Evolutionary conservation across 1,140 invertebrate genomes (phyloP), one percentile per base, ranked within the genome.

Genomic region (Saxidomus purpurata): DNA sequence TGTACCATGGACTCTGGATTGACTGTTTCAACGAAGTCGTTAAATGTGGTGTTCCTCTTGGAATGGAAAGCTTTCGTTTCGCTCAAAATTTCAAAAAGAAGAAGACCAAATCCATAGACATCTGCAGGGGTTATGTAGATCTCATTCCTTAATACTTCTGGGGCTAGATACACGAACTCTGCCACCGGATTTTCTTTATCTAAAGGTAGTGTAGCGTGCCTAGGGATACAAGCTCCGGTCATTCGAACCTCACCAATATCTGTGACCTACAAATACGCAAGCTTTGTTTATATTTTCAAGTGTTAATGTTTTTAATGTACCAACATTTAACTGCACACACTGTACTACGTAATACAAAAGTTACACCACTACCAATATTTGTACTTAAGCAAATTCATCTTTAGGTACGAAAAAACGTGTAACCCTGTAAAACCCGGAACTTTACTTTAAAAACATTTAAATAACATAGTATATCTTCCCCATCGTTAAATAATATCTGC

Each of bases 201-300:
- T 4, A 69, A 11, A 3, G 86, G 86, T n/a, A 88, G 28, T 0
- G 59, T 80, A 6, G 86, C 86, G 13, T 69, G n/a, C 19, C 86
- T 79, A 67, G 86, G 86, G 15, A 80, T 22, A 36, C 86, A 88
- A 19, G 86, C 59, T 0, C 86, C 86, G 6, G 86, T 88, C 55
- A 88, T n/a, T 19, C 61, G 25, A 55, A 88, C 77, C 11, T 69
- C 55, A 11, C 86, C 86, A 40, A 9, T 31, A 4, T 69, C 74
- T 28, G 49, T 71, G 0, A 88, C 77, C 86, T 88, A 25, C 15
- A 67, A 47, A 38, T 34, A n/a, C n/a, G n/a, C n/a, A n/a, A n/a
- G n/a, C n/a, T n/a, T 52, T n/a, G n/a, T n/a, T n/a, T n/a, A n/a
- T n/a, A n/a, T n/a, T n/a, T n/a, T n/a, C n/a, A n/a, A n/a, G n/a